Conservation (phyloP, 2,888 invertebrate species). For the Harmothoe impar region DNA sequence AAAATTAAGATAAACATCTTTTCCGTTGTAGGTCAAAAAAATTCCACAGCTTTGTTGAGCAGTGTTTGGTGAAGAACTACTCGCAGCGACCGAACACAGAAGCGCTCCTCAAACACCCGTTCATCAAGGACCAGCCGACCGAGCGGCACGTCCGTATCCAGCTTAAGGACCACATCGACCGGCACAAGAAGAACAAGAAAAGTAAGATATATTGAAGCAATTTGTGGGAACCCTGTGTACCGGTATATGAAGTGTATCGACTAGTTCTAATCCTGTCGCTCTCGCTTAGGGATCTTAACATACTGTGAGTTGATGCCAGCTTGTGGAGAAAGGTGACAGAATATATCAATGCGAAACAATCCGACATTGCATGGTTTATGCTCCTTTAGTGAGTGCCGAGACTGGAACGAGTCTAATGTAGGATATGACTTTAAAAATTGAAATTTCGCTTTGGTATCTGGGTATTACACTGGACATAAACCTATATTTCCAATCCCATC, state of each 20-base stretch:
- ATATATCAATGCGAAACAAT: too few relatives aligned
- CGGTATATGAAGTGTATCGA: slow-evolving; percentile 27
- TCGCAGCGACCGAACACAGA: slow-evolving; percentile 99
- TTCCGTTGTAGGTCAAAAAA: slow-evolving; percentile 84
- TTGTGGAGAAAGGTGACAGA: too few relatives aligned
- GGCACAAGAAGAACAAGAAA: slow-evolving; percentile 83
- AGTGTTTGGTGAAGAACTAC: slow-evolving; percentile 99
- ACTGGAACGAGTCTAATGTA: too few relatives aligned
- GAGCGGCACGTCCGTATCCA: slow-evolving; percentile 99
- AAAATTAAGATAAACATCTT: not conserved
- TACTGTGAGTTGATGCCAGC: too few relatives aligned
- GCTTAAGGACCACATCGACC: slow-evolving; percentile 99
- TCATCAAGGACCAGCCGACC: slow-evolving; percentile 99
- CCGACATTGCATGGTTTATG: too few relatives aligned
- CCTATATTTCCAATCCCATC: too few relatives aligned
- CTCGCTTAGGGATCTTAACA: too few relatives aligned
- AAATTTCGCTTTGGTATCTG: too few relatives aligned
- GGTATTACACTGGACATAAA: too few relatives aligned
- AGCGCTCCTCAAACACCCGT: slow-evolving; percentile 97
- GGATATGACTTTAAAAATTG: too few relatives aligned
- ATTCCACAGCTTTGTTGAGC: slow-evolving; percentile 98
- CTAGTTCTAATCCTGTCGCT: slow-evolving; percentile 16
- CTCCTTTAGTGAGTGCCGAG: too few relatives aligned
- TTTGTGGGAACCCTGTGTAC: too few relatives aligned
- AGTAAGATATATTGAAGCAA: slow-evolving; percentile 62